Evolutionary conservation across 2,888 invertebrate species (phyloP).

Genomic region (Homarus gammarus): DNA sequence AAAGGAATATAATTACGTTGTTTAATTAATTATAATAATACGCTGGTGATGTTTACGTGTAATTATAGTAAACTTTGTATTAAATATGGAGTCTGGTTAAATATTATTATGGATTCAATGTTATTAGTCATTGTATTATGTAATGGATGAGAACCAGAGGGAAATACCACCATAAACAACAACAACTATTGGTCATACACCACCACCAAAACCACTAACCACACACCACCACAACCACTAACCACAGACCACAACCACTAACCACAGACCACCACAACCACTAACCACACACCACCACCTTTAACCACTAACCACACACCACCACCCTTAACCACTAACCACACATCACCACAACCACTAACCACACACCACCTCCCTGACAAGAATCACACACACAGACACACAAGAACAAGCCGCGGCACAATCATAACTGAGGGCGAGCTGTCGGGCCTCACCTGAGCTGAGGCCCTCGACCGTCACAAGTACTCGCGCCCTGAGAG

Average conservation of each 20-base stretch:
- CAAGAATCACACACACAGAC: no score
- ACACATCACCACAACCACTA: background rate
- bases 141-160: no score
- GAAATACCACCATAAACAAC: no score
- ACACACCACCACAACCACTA: background rate
- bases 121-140: no score
- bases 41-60: no score
- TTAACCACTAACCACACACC: background rate
- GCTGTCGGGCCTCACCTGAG: background rate
- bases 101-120: no score
- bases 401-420: background rate
- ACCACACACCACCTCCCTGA: no score
- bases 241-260: background rate
- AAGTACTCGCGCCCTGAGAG: conserved; percentile 9
- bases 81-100: no score
- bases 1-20: no score
- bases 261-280: background rate
- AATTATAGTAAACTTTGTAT: no score
- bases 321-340: background rate
- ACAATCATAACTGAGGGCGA: background rate
- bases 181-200: background rate
- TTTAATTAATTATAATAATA: no score
- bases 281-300: background rate
- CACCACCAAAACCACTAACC: background rate
- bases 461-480: conserved; percentile 8